Evolutionary conservation across 1,140 invertebrate species (phyloP), one percentile per base, ranked within the genome.

Genomic region (Drosophila pandora): DNA sequence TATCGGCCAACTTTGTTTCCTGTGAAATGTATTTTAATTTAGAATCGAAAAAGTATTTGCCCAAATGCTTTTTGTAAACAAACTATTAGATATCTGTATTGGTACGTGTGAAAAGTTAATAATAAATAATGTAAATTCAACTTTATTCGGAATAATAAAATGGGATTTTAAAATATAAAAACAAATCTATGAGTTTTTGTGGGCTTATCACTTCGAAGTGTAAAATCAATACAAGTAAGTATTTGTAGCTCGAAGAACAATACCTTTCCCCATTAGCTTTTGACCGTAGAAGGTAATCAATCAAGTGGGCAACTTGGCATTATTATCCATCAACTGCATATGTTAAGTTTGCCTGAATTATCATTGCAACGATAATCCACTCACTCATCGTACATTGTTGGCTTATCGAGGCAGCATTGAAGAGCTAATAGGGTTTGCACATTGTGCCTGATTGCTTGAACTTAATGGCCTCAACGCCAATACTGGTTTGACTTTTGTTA

Each of bases 101-200:
- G 81, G 67, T 80, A 77, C 45, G 60, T 84, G 68, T 80, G 60
- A 62, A 73, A 64, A 43, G 39, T 69, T 34, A 61, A 68, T 41
- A 68, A 50, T 56, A 59, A 82, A 78, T 65, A 85, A 63, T 85
- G 73, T 85, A 85, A 71, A 74, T 65, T 65, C 73, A 85, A 76
- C 30, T 69, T 71, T 52, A 76, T 75, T 82, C 60, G 69, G 74
- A 68, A 65, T 64, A 82, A 87, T 82, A 85, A 85, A 85, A 57
- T 68, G 39, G 47, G 64, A 87, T 68, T 87, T 75, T 62, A 65
- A 88, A 72, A 64, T 17, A 52, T 52, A 30, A 10, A 64, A 39
- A 39, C 39, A 22, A 32, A 10, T 2, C 13, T 41, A 13, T 17
- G 25, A 28, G 5, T 28, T 6, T 28, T 28, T 6, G 5, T 28